Evolutionary conservation across 2,113 vertebrate genomes (phyloP), one percentile per base, ranked within the genome.

Genomic region (Morone saxatilis): DNA sequence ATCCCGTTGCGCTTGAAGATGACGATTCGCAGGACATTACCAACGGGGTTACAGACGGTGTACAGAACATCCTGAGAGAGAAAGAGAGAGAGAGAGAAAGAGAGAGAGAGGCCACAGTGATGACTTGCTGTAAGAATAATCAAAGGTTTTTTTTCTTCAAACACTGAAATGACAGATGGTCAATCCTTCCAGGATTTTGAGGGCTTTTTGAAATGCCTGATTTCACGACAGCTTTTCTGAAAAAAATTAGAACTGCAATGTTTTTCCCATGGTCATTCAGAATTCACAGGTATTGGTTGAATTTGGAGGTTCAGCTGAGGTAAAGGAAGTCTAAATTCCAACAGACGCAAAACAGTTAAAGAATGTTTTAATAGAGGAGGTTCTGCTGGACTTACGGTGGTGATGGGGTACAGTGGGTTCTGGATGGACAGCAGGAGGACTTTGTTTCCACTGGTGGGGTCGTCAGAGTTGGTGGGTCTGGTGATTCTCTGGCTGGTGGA

Each of bases 1-100:
- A 99, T 97, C 84, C 98, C 97, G 78, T 97, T 99, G 75, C 97
- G 97, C 92, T 98, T 99, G 95, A 99, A 99, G 94, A 99, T 99
- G 88, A 99, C 98, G 89, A 99, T 99, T 8, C 98, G 96, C 13
- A 96, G 96, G 62, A 99, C 98, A 85, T 96, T 97, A 14, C 96
- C 96, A 80, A 97, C 96, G 31, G 98, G 97, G 81, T 98, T 99
- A 89, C 97, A 99, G 45, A 98, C 97, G 6, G 96, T 97, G 90
- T 98, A 97, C 70, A 99, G 93, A 60, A 99, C 97, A 93, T 98
- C 97, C 98, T 98, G 93, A 80, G 54, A 80, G 59, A 88, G 19
- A 86, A 22, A 78, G 20, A 86, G 25, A 50, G 4, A 22, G 9
- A 56, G 50, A 60, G 66, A 41, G 53, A 31, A 93, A 80, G 54